Conservation (phyloP, 2,113 vertebrate genomes). For the sheep (Ovis aries) region DNA sequence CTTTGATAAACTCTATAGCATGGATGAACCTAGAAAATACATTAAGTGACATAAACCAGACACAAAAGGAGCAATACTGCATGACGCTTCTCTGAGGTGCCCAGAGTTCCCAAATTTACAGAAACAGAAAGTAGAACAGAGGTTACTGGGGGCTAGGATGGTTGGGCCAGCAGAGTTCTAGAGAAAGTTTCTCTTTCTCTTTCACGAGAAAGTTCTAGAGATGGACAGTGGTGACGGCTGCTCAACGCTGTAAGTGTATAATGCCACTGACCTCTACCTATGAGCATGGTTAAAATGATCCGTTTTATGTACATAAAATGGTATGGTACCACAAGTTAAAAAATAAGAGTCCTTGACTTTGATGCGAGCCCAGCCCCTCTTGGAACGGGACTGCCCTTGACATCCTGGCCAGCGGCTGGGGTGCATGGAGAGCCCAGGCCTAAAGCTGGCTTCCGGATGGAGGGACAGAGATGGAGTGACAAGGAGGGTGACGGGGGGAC, state of each 20-base stretch:
- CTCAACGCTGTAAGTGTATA: background rate
- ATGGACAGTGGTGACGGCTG: background rate
- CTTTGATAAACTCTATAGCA: background rate
- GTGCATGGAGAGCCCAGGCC: background rate
- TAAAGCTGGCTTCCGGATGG: background rate
- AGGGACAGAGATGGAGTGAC: background rate
- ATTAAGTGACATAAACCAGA: background rate
- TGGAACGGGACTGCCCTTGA: background rate
- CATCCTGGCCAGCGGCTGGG: background rate
- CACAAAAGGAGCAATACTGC: background rate
- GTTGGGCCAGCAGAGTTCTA: background rate
- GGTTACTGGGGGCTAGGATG: background rate
- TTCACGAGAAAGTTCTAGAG: background rate
- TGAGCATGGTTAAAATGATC: background rate
- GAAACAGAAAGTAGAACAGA: background rate
- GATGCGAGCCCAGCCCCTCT: background rate
- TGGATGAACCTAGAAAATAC: background rate
- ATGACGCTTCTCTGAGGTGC: background rate
- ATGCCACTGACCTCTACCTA: no score
- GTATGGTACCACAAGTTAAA: background rate
- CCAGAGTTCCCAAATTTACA: background rate
- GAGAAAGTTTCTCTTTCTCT: no score
- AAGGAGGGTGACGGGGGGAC: accelerated
- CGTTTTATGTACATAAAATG: background rate
- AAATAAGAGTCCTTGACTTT: background rate